Evolutionary conservation across 2,113 vertebrate species (phyloP), one percentile per base, ranked within the genome.

Genomic region (Dipodomys spectabilis): DNA sequence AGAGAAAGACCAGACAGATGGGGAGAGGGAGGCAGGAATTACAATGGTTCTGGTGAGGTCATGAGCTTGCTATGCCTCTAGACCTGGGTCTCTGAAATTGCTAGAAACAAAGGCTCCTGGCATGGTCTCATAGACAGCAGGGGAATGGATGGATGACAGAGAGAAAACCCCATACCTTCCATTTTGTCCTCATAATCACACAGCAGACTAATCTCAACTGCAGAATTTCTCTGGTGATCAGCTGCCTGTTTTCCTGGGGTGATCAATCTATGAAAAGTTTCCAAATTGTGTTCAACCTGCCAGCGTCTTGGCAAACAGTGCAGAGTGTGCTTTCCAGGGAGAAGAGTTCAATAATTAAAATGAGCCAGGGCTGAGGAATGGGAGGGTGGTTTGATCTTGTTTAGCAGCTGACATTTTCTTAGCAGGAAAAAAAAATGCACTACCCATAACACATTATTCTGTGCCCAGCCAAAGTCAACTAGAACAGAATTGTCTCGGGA

Each of bases 291-390:
- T 97, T 97, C 97, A 98, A 97, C 96, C 92, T 95, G 89, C 83
- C 96, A 91, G 93, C 92, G 97, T 98, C 97, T 97, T 73, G 5
- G 95, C 93, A 97, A 97, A 97, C 93, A 97, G 92, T 91, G 95
- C 71, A 87, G 95, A 95, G 68, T 65, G 35, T 81, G 96, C 95
- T 97, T 98, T 98, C 96, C 94, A 97, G 92, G 94, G 94, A 98
- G 95, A 97, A 93, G 94, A 82, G 94, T 97, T 98, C 97, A 98
- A 98, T 98, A 98, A 98, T 98, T 98, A 98, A 98, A 98, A 97
- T 97, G 97, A 98, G 95, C 97, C 97, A 97, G 96, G 96, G 96
- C 92, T 35, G 94, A 97, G 96, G 94, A 67, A 2, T 82, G 92
- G 93, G 89, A 97, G 94, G 95, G 97, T 84, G 88, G 95, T 98